Conservation (phyloP, 2,888 invertebrate genomes). For the Pteria penguin region DNA sequence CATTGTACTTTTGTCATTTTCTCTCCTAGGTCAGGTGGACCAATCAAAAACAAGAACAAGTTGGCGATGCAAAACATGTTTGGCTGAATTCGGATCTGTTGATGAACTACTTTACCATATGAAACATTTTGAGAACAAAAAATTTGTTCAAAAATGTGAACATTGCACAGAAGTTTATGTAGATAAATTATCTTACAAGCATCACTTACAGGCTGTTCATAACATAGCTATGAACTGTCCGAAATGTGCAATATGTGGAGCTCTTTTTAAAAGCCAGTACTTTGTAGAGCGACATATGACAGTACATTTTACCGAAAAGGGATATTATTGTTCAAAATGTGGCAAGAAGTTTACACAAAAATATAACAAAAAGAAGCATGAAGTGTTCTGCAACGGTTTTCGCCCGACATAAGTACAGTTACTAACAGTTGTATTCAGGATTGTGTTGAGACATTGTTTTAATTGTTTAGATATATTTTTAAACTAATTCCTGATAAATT, state of each 20-base stretch:
- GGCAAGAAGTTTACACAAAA: constrained; percentile 4
- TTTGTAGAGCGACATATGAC: background rate
- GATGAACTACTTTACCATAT: background rate
- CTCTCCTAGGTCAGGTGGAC: background rate
- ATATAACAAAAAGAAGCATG: background rate
- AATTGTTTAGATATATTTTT: no score
- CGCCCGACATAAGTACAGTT: no score
- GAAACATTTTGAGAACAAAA: background rate
- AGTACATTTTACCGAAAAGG: background rate
- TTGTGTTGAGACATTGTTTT: no score
- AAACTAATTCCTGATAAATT: no score
- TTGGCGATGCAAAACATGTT: background rate
- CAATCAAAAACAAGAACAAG: background rate
- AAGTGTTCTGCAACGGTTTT: background rate
- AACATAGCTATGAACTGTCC: background rate
- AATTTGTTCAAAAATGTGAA: background rate
- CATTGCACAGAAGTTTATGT: constrained; percentile 2
- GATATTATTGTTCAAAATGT: background rate
- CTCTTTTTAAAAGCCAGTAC: background rate
- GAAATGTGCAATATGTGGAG: constrained; percentile 1
- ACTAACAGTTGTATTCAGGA: no score
- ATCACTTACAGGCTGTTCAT: background rate
- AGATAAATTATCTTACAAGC: background rate
- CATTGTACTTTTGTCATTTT: constrained; percentile 3
- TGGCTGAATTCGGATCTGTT: background rate